These are phyloP conservation scores for Piezodorus guildinii DNA, from an alignment of 1,140 invertebrate genomes.

Conservation along the genomic window DNA sequence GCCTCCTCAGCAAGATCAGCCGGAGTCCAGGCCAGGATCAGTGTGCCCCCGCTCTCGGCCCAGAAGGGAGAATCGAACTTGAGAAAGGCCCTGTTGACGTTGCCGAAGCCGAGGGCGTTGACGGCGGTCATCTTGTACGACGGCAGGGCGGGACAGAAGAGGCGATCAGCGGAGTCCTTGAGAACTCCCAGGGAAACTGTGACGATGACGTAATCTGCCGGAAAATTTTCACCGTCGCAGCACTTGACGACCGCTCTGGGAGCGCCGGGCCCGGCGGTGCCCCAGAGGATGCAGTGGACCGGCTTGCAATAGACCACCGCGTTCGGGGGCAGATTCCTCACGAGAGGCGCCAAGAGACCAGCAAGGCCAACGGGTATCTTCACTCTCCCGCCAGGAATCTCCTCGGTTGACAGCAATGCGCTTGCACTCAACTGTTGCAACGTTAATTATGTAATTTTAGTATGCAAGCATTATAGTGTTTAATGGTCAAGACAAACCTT, in stretches of 20 bases:
- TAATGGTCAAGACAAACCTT: conserved; percentile 26
- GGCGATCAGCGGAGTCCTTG: conserved; percentile 56
- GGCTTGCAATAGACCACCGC: conserved; percentile 24
- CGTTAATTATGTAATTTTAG: too few relatives aligned
- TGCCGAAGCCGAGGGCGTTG: conserved; percentile 51
- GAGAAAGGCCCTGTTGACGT: conserved; percentile 49
- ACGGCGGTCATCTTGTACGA: conserved; percentile 63
- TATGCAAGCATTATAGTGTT: too few relatives aligned
- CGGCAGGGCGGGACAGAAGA: conserved; percentile 67
- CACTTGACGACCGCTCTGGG: conserved; percentile 49
- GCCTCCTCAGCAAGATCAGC: conserved; percentile 34
- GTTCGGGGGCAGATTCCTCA: conserved; percentile 23
- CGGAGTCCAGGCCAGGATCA: conserved; percentile 32
- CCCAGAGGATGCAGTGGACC: conserved; percentile 23
- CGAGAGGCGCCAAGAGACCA: conserved; percentile 24
- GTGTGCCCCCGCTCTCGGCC: conserved; percentile 43
- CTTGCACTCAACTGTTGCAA: conserved; percentile 2
- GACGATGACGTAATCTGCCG: conserved; percentile 65
- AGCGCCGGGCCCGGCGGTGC: conserved; percentile 26
- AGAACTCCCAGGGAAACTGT: conserved; percentile 72
- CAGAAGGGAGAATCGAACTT: conserved; percentile 34
- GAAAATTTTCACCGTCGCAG: conserved; percentile 53
- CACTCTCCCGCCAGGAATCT: conserved; percentile 28
- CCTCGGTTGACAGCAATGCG: conserved; percentile 19
- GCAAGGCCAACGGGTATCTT: conserved; percentile 24